phyloP scores from a whole-genome alignment of 2,888 invertebrate genomes.

The Rhyacophila evoluta region DNA sequence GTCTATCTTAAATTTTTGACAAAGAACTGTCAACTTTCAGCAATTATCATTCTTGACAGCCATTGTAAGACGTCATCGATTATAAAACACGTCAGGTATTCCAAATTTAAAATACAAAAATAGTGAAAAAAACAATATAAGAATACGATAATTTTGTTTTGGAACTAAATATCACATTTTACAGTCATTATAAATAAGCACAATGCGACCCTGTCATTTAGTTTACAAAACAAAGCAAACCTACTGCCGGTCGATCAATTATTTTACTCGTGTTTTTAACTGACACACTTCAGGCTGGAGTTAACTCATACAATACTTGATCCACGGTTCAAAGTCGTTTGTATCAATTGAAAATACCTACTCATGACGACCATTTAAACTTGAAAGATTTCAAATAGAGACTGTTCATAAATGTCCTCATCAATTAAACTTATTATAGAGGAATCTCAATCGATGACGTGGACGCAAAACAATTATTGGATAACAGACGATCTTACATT shows the following conservation, averaged over 20 bases:
- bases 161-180: neutral
- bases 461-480: neutral
- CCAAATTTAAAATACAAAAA: too few relatives aligned
- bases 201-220: too few relatives aligned
- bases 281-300: neutral
- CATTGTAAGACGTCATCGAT: too few relatives aligned
- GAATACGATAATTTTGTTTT: too few relatives aligned
- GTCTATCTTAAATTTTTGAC: too few relatives aligned
- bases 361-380: neutral
- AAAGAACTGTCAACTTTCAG: too few relatives aligned
- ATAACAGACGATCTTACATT: too few relatives aligned
- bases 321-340: slow-evolving; percentile 11
- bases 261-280: neutral
- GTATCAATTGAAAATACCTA: neutral
- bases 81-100: too few relatives aligned
- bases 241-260: neutral
- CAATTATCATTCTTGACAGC: too few relatives aligned
- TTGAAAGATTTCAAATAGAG: neutral
- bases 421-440: neutral
- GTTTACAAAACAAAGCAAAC: neutral
- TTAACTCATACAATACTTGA: neutral
- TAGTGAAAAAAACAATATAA: too few relatives aligned
- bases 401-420: neutral
- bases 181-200: too few relatives aligned
- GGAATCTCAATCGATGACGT: neutral